These are phyloP conservation scores for Macropodus opercularis DNA, from an alignment of 2,797 vertebrate genomes.

Conservation along the genomic window DNA sequence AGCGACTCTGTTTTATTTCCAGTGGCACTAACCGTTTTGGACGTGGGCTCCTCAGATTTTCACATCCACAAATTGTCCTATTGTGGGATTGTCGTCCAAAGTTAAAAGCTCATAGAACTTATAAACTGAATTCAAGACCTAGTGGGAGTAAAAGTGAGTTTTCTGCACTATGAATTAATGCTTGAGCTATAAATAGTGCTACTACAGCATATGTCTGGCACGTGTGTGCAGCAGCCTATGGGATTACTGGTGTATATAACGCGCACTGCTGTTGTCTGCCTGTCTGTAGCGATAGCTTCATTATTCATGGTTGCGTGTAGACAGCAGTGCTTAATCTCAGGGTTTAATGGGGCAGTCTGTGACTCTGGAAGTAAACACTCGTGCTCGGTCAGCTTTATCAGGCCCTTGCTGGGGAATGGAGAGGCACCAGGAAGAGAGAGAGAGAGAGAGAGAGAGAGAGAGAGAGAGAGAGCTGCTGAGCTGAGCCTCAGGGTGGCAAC, in stretches of 20 bases:
- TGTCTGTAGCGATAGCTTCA: constrained; percentile 81
- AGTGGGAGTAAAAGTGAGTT: constrained; percentile 22
- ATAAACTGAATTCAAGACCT: neutral
- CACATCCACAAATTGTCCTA: constrained; percentile 6
- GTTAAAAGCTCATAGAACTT: constrained; percentile 14
- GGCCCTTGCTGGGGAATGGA: constrained; percentile 34
- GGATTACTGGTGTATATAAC: constrained; percentile 69
- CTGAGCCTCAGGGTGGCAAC: constrained; percentile 58
- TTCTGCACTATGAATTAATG: constrained; percentile 59
- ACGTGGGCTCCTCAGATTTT: constrained; percentile 11
- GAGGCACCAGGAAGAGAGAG: constrained; percentile 17
- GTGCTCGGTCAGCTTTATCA: constrained; percentile 67
- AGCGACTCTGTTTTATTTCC: constrained; percentile 10
- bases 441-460: no score
- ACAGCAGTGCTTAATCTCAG: constrained; percentile 81
- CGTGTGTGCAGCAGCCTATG: constrained; percentile 61
- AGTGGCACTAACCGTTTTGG: constrained; percentile 21
- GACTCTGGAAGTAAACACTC: constrained; percentile 64
- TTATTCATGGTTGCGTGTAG: constrained; percentile 85
- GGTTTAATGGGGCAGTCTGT: constrained; percentile 62
- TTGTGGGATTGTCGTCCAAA: neutral
- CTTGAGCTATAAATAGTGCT: constrained; percentile 46
- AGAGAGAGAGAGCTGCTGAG: constrained; percentile 36
- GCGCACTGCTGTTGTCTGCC: constrained; percentile 73
- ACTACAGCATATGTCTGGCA: constrained; percentile 56